Percentiles rank a stretch among this genome's conserved stretches.
Conservation (phyloP, 2,888 invertebrate genomes). For the Melieria picta region DNA sequence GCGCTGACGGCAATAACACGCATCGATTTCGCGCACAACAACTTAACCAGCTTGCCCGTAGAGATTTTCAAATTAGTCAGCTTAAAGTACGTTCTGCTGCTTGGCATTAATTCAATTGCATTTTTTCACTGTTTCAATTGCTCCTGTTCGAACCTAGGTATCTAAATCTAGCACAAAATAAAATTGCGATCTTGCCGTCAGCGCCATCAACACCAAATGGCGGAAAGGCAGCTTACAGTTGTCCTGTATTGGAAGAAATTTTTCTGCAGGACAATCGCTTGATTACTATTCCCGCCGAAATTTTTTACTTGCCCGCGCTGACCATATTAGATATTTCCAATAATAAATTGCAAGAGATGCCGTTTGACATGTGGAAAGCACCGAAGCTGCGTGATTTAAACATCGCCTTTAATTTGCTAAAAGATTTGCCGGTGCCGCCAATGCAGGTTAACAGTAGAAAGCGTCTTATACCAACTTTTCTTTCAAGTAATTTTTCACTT, state of each 20-base stretch:
- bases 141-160: slow-evolving; percentile 67
- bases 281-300: slow-evolving; percentile 80
- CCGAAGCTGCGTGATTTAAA: slow-evolving; percentile 88
- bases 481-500: neutral
- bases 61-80: slow-evolving; percentile 87
- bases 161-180: slow-evolving; percentile 89
- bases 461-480: neutral
- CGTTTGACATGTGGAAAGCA: slow-evolving; percentile 86
- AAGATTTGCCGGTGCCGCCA: slow-evolving; percentile 74
- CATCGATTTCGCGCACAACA: slow-evolving; percentile 91
- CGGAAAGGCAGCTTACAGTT: slow-evolving; percentile 67
- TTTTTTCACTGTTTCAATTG: neutral
- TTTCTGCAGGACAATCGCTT: slow-evolving; percentile 93
- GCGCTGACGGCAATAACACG: slow-evolving; percentile 92
- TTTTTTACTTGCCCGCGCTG: slow-evolving; percentile 84
- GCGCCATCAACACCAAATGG: slow-evolving; percentile 53
- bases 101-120: neutral
- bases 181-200: slow-evolving; percentile 79
- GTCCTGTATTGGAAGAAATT: slow-evolving; percentile 87
- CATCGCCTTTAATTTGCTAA: slow-evolving; percentile 86
- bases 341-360: slow-evolving; percentile 87
- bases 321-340: slow-evolving; percentile 90
- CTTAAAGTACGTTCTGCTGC: slow-evolving; percentile 68
- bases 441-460: slow-evolving; percentile 50
- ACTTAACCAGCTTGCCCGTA: slow-evolving; percentile 80